Percentiles rank a stretch among this genome's conserved stretches.
These are phyloP conservation scores for Chymomyza fuscimana DNA, from an alignment of 2,888 invertebrate genomes.

Conservation along the genomic window DNA sequence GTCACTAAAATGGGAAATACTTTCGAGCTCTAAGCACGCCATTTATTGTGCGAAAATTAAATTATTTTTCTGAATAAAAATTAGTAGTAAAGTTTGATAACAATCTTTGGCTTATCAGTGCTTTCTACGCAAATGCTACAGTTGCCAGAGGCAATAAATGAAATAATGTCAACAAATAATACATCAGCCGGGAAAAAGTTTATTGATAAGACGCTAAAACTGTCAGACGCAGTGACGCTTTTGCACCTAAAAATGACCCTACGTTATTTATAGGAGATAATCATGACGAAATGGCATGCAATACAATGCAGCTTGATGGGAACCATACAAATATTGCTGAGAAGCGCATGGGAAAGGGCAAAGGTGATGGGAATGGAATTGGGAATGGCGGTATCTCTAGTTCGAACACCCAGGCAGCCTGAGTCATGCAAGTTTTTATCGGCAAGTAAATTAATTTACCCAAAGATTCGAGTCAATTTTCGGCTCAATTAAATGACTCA, in stretches of 20 bases:
- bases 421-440: slow-evolving; percentile 52
- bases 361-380: neutral
- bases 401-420: slow-evolving; percentile 26
- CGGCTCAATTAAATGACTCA: slow-evolving; percentile 72
- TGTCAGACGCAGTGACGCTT: slow-evolving; percentile 23
- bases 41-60: neutral
- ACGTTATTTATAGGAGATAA: slow-evolving; percentile 29
- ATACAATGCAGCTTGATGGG: neutral
- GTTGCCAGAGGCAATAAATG: neutral
- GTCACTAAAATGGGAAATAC: no score
- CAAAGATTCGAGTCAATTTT: slow-evolving; percentile 56
- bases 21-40: neutral
- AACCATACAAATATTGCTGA: neutral
- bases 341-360: neutral
- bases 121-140: neutral
- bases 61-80: neutral
- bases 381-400: neutral
- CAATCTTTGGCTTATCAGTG: neutral
- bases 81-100: neutral
- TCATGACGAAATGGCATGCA: slow-evolving; percentile 25
- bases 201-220: slow-evolving; percentile 23
- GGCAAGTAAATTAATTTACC: slow-evolving; percentile 65
- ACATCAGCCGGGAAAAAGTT: neutral
- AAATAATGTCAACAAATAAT: neutral
- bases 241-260: slow-evolving; percentile 25